Evolutionary conservation across 2,888 invertebrate species (phyloP).

Genomic region (Brachypterus glaber): DNA sequence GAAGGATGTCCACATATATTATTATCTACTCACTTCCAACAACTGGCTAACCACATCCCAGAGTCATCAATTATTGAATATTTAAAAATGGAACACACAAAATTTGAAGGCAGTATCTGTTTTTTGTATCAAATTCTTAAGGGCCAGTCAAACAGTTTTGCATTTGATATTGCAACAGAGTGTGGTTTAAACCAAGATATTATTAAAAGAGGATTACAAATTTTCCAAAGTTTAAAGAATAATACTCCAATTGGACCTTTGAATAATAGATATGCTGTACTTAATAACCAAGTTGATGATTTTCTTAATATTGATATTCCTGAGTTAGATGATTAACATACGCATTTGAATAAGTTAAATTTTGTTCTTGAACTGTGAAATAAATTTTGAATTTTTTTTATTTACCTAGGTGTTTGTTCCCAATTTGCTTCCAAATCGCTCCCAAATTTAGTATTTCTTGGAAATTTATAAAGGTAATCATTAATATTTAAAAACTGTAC

Average conservation of each 20-base stretch:
- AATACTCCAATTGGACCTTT: slow-evolving; percentile 17
- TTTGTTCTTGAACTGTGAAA: too few species aligned
- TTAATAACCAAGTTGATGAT: not conserved
- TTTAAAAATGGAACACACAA: slow-evolving; percentile 33
- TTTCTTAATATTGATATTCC: slow-evolving; percentile 15
- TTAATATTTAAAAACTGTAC: too few species aligned
- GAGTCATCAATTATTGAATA: slow-evolving; percentile 38
- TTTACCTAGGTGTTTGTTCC: too few species aligned
- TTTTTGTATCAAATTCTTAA: slow-evolving; percentile 55
- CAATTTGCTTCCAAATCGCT: too few species aligned
- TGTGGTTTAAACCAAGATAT: slow-evolving; percentile 48
- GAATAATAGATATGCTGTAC: not conserved
- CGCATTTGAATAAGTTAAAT: too few species aligned
- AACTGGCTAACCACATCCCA: slow-evolving; percentile 51
- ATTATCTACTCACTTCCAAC: slow-evolving; percentile 69
- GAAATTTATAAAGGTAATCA: too few species aligned
- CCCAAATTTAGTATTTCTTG: too few species aligned
- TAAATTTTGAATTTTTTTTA: too few species aligned
- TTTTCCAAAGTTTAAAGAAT: slow-evolving; percentile 36
- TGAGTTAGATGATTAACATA: slow-evolving; percentile 11
- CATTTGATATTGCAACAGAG: slow-evolving; percentile 53
- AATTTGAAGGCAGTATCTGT: slow-evolving; percentile 43
- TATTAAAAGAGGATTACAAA: slow-evolving; percentile 45
- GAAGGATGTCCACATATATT: slow-evolving; percentile 62
- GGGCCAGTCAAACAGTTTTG: slow-evolving; percentile 57